Percentiles rank a stretch among this genome's conserved stretches.
Conservation (phyloP, 2,797 vertebrate species). For the Cetoscarus ocellatus region DNA sequence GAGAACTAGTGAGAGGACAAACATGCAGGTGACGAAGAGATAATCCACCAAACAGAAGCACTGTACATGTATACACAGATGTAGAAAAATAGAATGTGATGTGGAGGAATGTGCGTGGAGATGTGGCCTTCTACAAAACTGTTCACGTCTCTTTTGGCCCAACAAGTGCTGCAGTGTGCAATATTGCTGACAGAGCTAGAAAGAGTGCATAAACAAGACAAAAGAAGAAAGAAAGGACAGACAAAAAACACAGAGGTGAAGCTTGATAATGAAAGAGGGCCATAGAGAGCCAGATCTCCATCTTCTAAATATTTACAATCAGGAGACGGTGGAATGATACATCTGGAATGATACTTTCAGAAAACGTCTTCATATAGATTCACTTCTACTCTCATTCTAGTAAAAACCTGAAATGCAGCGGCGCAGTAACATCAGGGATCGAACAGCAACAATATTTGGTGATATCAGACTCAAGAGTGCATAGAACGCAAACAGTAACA, state of each 20-base stretch:
- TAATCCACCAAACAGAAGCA: constrained; percentile 51
- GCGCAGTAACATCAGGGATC: constrained; percentile 44
- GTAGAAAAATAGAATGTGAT: constrained; percentile 79
- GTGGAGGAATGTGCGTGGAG: constrained; percentile 58
- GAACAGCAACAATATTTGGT: constrained; percentile 65
- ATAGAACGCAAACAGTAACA: constrained; percentile 92
- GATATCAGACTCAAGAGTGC: constrained; percentile 84
- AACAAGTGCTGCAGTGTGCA: constrained; percentile 51
- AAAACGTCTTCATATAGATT: constrained; percentile 40
- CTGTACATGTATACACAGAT: constrained; percentile 74
- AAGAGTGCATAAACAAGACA: constrained; percentile 11
- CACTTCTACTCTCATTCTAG: constrained; percentile 22
- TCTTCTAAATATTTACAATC: constrained; percentile 70
- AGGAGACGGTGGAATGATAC: constrained; percentile 60
- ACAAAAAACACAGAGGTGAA: neutral
- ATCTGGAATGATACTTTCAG: constrained; percentile 19
- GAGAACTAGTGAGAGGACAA: constrained; percentile 23
- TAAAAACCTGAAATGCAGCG: constrained; percentile 51
- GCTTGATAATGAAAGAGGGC: constrained; percentile 21
- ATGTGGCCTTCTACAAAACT: constrained; percentile 31
- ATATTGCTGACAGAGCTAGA: constrained; percentile 54
- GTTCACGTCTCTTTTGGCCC: constrained; percentile 24
- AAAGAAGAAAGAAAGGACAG: neutral
- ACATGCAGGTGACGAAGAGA: constrained; percentile 43
- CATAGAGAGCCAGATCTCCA: constrained; percentile 3